These are phyloP conservation scores for Chrysogorgia sp. DNA, from an alignment of 92 coral and sea anemone species.

Conservation along the genomic window DNA sequence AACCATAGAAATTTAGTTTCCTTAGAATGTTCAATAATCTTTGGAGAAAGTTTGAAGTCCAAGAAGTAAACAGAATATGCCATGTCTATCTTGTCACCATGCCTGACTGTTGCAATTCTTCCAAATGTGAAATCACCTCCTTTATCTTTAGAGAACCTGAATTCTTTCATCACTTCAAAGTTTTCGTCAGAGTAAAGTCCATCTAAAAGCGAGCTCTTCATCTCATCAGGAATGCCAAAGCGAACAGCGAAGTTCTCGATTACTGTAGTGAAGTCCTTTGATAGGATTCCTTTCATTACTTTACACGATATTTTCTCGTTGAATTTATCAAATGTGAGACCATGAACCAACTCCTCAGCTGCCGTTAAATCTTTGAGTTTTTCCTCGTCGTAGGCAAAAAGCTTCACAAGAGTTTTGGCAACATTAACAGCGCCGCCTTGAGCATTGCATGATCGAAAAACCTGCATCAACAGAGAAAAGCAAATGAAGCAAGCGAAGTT, in stretches of 20 bases:
- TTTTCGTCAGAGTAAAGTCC: constrained; percentile 22
- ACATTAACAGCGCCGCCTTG: too few species aligned
- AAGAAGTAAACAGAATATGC: constrained; percentile 49
- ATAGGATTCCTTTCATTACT: constrained; percentile 34
- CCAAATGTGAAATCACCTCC: constrained; percentile 50
- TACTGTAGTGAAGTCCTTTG: constrained; percentile 37
- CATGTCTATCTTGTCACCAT: constrained; percentile 49
- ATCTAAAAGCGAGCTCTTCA: constrained; percentile 32
- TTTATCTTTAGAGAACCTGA: constrained; percentile 34
- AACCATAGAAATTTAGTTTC: constrained; percentile 20
- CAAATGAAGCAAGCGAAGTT: too few species aligned
- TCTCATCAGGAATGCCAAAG: constrained; percentile 21
- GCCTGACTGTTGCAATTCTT: constrained; percentile 25
- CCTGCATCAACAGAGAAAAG: too few species aligned
- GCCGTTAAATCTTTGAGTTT: constrained; percentile 42
- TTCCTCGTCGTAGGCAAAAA: constrained; percentile 20
- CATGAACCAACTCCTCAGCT: constrained; percentile 25
- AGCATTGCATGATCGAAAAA: too few species aligned
- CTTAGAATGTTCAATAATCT: constrained; percentile 14
- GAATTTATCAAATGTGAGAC: constrained; percentile 47
- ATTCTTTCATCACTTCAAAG: constrained; percentile 34
- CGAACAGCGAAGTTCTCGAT: constrained; percentile 38
- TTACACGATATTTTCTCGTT: constrained; percentile 41
- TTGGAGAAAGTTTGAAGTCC: constrained; percentile 58
- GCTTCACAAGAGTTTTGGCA: constrained; percentile 1